Evolutionary conservation across 1,140 invertebrate genomes (phyloP).

Genomic region (Trypoxylus dichotomus): DNA sequence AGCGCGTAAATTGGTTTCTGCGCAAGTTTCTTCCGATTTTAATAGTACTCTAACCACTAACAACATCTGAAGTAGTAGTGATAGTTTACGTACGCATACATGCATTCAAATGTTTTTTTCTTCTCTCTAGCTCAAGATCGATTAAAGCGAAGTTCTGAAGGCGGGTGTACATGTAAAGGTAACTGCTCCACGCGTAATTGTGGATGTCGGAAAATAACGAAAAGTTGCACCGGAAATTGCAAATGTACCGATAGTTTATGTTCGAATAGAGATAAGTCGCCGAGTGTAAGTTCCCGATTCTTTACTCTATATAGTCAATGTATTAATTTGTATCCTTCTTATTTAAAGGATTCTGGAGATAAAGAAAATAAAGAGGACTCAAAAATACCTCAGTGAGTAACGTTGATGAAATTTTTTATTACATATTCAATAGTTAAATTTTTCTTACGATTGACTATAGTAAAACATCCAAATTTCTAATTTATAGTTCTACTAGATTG

Average conservation of each 20-base stretch:
- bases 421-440: neutral
- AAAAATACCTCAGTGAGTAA: conserved; percentile 2
- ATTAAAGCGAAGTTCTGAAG: conserved; percentile 56
- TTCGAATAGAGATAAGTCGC: conserved; percentile 49
- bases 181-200: conserved; percentile 61
- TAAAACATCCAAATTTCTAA: neutral
- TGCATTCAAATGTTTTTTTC: neutral
- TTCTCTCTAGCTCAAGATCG: conserved; percentile 7
- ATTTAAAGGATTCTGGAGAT: neutral
- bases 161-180: conserved; percentile 64
- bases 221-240: conserved; percentile 56
- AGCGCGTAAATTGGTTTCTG: too few species aligned
- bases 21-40: too few species aligned
- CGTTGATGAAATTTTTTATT: neutral
- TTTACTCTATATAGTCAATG: neutral
- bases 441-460: neutral
- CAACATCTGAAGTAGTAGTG: too few species aligned
- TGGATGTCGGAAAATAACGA: conserved; percentile 59
- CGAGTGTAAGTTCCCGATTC: neutral
- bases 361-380: neutral
- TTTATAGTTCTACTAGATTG: conserved; percentile 19
- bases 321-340: neutral
- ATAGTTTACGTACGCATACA: neutral
- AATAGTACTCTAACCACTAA: too few species aligned
- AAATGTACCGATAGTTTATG: conserved; percentile 59